Evolutionary conservation across 1,140 invertebrate genomes (phyloP), one percentile per base, ranked within the genome.

Genomic region (Hermatobates lingyangjiaoensis): DNA sequence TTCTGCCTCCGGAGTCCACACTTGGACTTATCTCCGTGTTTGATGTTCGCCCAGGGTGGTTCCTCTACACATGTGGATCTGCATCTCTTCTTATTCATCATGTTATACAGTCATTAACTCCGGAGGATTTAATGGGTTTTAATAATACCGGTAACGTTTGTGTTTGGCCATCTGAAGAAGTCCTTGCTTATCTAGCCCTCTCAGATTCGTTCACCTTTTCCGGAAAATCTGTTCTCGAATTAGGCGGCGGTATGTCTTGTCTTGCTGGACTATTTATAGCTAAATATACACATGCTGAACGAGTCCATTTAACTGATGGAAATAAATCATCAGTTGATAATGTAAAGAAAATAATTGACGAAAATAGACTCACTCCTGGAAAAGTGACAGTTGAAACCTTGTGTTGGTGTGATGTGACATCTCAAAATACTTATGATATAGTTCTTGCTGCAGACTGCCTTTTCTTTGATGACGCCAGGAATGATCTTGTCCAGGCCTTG

Each of bases 101-200:
- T 50, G 64, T 77, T 48, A 70, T 71, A 52, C 71, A 74, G 21
- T 73, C 64, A 21, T 74, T 80, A 57, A 80, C 78, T 0, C 76
- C 79, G 2, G 74, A 71, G 57, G 77, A 82, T 58, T 66, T 90
- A 23, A 79, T 80, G 63, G 86, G 86, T 1, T 89, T 88, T 66
- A 88, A 91, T 63, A 89, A 89, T 58, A 91, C 87, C 1, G 87
- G 87, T n/a, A 90, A 89, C 66, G 76, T 90, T 2, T 87, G 85
- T 68, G 77, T 90, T 1, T 91, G 87, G 87, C 86, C 86, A 10
- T 87, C 86, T 3, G 87, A 90, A 66, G 86, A 89, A 66, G 80
- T 87, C 7, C 63, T 91, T 25, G 75, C 82, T 1, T 80, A 81
- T 58, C 66, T 86, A 28, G 72, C 74, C 55, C 80, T 88, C 62